Conservation (phyloP, 2,797 vertebrate species). For the Diglossa cyanea region DNA sequence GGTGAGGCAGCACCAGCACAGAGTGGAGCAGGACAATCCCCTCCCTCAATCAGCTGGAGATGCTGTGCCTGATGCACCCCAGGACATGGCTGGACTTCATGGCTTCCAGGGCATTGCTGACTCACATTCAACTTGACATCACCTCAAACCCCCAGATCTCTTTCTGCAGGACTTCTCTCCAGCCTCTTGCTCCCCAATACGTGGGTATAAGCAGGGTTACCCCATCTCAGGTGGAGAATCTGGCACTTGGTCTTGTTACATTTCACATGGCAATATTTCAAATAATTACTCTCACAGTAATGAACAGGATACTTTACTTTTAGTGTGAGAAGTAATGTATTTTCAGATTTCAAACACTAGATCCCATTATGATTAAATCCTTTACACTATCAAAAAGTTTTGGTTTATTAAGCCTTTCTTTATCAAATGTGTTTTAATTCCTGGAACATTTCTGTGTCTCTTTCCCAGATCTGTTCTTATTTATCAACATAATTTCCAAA, state of each 20-base stretch:
- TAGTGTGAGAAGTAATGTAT: neutral
- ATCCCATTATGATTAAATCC: neutral
- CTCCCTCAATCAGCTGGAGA: neutral
- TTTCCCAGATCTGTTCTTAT: neutral
- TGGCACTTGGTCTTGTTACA: neutral
- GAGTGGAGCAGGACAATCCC: neutral
- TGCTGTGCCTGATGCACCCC: neutral
- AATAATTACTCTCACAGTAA: neutral
- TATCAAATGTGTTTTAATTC: neutral
- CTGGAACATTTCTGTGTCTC: neutral
- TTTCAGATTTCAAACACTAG: neutral
- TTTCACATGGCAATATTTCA: neutral
- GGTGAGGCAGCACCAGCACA: neutral
- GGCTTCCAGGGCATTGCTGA: neutral
- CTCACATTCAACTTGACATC: neutral
- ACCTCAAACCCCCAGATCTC: neutral
- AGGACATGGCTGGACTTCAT: neutral
- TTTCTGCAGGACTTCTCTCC: neutral
- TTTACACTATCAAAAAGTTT: neutral
- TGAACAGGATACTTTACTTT: neutral
- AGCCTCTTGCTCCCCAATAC: neutral
- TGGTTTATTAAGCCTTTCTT: neutral
- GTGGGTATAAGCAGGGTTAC: neutral
- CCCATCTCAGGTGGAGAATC: neutral
- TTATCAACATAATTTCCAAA: neutral